Percentiles rank a stretch among this genome's conserved stretches.
phyloP scores from a whole-genome alignment of 2,888 invertebrate species.

The Drosophila nr. perissopoda region DNA sequence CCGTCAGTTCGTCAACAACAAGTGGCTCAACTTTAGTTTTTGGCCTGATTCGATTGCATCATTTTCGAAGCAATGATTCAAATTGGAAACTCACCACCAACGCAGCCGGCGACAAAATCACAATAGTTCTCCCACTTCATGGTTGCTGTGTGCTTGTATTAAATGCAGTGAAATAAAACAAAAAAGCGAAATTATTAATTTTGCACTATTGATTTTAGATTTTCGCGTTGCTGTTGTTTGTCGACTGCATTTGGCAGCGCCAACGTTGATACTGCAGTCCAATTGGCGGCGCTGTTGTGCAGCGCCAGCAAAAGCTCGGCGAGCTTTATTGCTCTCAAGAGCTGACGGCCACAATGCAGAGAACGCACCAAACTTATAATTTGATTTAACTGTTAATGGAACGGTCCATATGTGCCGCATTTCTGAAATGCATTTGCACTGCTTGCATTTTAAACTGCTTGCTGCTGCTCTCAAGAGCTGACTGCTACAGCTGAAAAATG shows the following conservation, averaged over 20 bases:
- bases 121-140: conserved; percentile 84
- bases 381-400: conserved; percentile 67
- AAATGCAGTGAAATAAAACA: conserved; percentile 25
- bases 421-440: conserved; percentile 3
- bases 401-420: conserved; percentile 55
- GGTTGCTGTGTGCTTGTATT: conserved; percentile 2
- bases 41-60: conserved; percentile 58
- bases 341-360: conserved; percentile 29
- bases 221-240: conserved; percentile 40
- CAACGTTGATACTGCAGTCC: conserved; percentile 51
- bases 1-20: conserved; percentile 48
- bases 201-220: conserved; percentile 63
- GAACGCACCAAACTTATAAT: conserved; percentile 28
- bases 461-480: conserved; percentile 4
- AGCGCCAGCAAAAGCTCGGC: conserved; percentile 36
- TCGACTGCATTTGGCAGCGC: conserved; percentile 59
- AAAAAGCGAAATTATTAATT: neutral
- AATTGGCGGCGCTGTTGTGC: conserved; percentile 27
- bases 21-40: conserved; percentile 48
- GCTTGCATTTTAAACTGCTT: conserved; percentile 4
- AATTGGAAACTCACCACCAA: conserved; percentile 85
- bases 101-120: conserved; percentile 87
- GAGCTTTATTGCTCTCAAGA: conserved; percentile 35
- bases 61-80: conserved; percentile 25
- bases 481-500: neutral